Base-by-base conservation (phyloP, 2,888 invertebrate genomes). In the Gibbula magus region DNA sequence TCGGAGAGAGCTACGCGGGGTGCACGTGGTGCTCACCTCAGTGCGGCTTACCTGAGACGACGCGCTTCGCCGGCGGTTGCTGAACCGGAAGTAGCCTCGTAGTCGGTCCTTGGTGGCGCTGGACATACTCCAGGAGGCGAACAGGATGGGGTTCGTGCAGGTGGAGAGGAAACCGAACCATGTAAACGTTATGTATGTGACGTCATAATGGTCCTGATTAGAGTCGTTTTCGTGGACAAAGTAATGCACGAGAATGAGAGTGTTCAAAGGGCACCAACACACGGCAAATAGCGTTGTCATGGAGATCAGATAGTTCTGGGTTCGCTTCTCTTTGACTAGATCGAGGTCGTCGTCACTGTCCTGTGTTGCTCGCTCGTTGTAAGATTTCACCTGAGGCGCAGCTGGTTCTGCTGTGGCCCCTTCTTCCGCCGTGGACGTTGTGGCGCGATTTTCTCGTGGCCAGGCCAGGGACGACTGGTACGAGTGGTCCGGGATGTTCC, bases 101-200 rank as follows among this genome's bases (percentile, higher is more conserved):
- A 92, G 85, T 67, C 89, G 81, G 82, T 91, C 90, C 78, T 89
- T 91, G 53, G 92, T 89, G 20, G 86, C 84, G 51, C 86, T 89
- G 22, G 90, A 90, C 89, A 95, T 94, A 83, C 95, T 94, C 95
- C 95, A 96, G 0, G 94, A 94, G 10, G 94, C 94, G 88, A 95
- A 96, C 75, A 96, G 92, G 51, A 94, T 92, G 0, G 96, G 96
- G 29, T 95, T 96, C 29, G 94, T 94, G 80, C 95, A 94, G 0
- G 95, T 95, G 8, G 96, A 95, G 80, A 95, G 88, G 87, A 95
- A 96, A 0, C 95, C 96, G 78, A 96, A 93, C 95, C 95, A 96
- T 7, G 95, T 95, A 87, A 96, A 95, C 89, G 95, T 94, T 73
- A 95, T 94, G 90, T 95, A 96, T 1, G 95, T 95, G 76, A 96